Percentiles rank a stretch among this genome's conserved stretches.
These are phyloP conservation scores for Chloroceryle inda DNA, from an alignment of 2,797 vertebrate species.

Conservation along the genomic window DNA sequence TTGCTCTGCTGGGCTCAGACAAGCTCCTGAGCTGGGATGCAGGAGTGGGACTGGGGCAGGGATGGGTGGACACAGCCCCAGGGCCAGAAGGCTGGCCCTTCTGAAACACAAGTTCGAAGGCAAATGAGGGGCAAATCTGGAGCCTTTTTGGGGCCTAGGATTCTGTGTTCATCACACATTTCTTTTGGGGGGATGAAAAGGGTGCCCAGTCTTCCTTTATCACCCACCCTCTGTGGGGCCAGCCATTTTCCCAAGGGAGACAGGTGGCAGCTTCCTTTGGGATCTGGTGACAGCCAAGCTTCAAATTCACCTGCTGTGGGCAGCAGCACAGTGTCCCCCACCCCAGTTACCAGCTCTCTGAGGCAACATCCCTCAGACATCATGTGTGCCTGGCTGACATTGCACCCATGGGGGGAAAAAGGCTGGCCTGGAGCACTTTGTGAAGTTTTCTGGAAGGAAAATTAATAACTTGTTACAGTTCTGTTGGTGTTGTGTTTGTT, in stretches of 20 bases:
- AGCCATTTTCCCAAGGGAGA: not conserved
- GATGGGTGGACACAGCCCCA: accelerated
- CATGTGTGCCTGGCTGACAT: not conserved
- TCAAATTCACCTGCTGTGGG: not conserved
- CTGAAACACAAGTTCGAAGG: not conserved
- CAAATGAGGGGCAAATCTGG: not conserved
- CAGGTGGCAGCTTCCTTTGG: not conserved
- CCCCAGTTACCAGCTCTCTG: not conserved
- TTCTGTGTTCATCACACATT: not conserved
- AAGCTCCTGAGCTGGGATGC: not conserved
- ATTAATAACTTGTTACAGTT: not conserved
- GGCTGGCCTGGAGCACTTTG: not conserved
- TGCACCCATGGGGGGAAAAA: not conserved
- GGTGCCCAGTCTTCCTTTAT: not conserved
- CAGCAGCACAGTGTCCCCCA: not conserved
- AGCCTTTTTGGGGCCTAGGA: not conserved
- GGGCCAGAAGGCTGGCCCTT: not conserved
- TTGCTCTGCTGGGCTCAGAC: not conserved
- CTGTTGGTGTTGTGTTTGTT: not conserved
- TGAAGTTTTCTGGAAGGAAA: slow-evolving; percentile 20
- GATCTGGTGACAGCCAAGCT: not conserved
- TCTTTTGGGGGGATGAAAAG: not conserved
- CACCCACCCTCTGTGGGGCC: not conserved
- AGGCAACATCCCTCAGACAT: not conserved
- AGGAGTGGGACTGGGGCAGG: not conserved